These are phyloP conservation scores for Thymelicus acteon DNA, from an alignment of 2,888 invertebrate species.

Conservation along the genomic window DNA sequence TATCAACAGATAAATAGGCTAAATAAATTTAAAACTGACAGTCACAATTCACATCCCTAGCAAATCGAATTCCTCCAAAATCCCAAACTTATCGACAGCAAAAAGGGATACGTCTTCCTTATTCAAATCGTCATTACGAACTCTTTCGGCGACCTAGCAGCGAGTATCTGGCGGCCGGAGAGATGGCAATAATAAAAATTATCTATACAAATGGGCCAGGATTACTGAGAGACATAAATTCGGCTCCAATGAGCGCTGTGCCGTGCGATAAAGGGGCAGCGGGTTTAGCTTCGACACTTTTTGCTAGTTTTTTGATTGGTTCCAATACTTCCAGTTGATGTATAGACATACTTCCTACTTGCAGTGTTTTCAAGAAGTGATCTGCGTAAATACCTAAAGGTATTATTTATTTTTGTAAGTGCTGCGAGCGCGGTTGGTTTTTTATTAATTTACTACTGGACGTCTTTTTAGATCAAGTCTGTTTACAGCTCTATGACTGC, in stretches of 20 bases:
- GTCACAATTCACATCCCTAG: constrained; percentile 11
- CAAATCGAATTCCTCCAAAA: constrained; percentile 63
- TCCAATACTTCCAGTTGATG: constrained; percentile 1
- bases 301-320: constrained; percentile 57
- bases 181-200: constrained; percentile 85
- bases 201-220: constrained; percentile 84
- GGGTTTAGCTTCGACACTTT: constrained; percentile 71
- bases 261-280: constrained; percentile 81
- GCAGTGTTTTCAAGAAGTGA: not conserved
- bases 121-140: constrained; percentile 84
- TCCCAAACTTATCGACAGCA: constrained; percentile 75
- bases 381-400: too few species aligned
- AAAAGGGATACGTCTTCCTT: constrained; percentile 83
- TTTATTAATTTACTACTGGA: too few species aligned
- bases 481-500: too few species aligned
- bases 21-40: constrained; percentile 1
- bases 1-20: not conserved
- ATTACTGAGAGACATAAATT: constrained; percentile 84
- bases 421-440: too few species aligned
- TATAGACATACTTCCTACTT: not conserved
- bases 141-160: constrained; percentile 75
- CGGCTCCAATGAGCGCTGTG: constrained; percentile 81
- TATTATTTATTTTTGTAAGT: too few species aligned
- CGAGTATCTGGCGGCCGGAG: constrained; percentile 69
- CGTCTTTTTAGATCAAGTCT: too few species aligned